Evolutionary conservation across 2,797 vertebrate species (phyloP).

Genomic region (Poecilia wingei): DNA sequence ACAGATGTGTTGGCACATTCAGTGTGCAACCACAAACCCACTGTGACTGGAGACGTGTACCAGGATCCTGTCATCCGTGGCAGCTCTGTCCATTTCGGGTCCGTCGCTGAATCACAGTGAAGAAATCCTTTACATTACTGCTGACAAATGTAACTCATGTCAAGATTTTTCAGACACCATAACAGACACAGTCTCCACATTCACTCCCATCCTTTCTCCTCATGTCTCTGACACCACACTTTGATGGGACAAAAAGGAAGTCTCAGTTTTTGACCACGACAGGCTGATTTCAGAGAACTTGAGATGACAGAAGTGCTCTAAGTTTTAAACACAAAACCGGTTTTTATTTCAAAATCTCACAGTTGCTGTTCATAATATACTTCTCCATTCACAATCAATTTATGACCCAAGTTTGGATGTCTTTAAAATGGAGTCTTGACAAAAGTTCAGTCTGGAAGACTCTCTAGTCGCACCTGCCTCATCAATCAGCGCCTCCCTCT

Average conservation of each 20-base stretch:
- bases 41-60: constrained; percentile 29
- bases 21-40: constrained; percentile 13
- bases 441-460: too few species aligned
- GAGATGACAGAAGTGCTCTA: constrained; percentile 18
- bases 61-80: constrained; percentile 30
- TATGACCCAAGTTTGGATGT: constrained; percentile 3
- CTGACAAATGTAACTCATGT: constrained; percentile 55
- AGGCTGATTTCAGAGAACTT: constrained; percentile 31
- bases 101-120: constrained; percentile 37
- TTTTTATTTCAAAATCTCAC: constrained; percentile 17
- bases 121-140: constrained; percentile 49
- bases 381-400: constrained; percentile 20
- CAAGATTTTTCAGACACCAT: constrained; percentile 44
- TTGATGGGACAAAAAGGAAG: constrained; percentile 44
- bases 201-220: constrained; percentile 14
- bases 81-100: constrained; percentile 36
- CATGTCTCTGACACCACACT: constrained; percentile 36
- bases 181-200: constrained; percentile 32
- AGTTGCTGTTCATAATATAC: constrained; percentile 9
- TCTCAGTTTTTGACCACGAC: constrained; percentile 38
- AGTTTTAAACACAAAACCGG: background rate
- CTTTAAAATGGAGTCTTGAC: background rate
- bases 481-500: too few species aligned
- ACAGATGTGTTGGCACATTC: constrained; percentile 19
- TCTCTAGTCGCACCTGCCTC: too few species aligned